Percentiles rank a stretch among this genome's conserved stretches.
Conservation (phyloP, 2,888 invertebrate genomes). For the Eulithis prunata region DNA sequence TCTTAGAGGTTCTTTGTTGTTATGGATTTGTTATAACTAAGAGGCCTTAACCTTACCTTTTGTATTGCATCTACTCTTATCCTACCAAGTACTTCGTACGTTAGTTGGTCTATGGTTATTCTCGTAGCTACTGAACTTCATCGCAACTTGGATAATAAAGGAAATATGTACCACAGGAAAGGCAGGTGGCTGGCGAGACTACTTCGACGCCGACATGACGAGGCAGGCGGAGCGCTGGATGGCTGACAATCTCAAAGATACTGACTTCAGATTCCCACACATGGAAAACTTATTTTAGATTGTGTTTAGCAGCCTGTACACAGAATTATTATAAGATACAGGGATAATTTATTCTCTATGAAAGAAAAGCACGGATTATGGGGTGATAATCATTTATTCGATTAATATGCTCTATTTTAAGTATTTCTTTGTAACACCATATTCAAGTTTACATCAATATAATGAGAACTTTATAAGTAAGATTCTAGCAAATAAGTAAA, state of each 20-base stretch:
- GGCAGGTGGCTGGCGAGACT: slow-evolving; percentile 88
- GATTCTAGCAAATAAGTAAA: slow-evolving; percentile 73
- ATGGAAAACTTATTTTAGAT: slow-evolving; percentile 38
- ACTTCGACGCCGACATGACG: slow-evolving; percentile 88
- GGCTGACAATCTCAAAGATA: slow-evolving; percentile 83
- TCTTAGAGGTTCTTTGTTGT: too few species aligned
- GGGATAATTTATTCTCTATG: slow-evolving; percentile 24
- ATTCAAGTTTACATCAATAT: slow-evolving; percentile 77
- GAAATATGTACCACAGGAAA: slow-evolving; percentile 71
- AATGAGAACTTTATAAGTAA: slow-evolving; percentile 59
- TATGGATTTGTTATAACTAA: too few species aligned
- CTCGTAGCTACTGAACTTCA: too few species aligned
- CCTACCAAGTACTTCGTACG: too few species aligned
- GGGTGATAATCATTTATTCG: slow-evolving; percentile 82
- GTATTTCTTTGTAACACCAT: slow-evolving; percentile 83
- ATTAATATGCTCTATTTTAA: slow-evolving; percentile 80
- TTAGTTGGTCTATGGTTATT: too few species aligned
- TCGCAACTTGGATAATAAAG: too few species aligned
- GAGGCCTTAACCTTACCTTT: too few species aligned
- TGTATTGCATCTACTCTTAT: too few species aligned
- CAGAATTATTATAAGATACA: not conserved
- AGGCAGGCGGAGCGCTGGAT: slow-evolving; percentile 89
- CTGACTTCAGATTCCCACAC: slow-evolving; percentile 85
- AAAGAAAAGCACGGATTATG: slow-evolving; percentile 58
- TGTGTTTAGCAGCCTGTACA: not conserved